A percentile compares a stretch with the other conserved stretches of the same genome.
Evolutionary conservation across 37 sponge, comb jelly and placozoan species (phyloP).

Genomic region (Agelas oroides): DNA sequence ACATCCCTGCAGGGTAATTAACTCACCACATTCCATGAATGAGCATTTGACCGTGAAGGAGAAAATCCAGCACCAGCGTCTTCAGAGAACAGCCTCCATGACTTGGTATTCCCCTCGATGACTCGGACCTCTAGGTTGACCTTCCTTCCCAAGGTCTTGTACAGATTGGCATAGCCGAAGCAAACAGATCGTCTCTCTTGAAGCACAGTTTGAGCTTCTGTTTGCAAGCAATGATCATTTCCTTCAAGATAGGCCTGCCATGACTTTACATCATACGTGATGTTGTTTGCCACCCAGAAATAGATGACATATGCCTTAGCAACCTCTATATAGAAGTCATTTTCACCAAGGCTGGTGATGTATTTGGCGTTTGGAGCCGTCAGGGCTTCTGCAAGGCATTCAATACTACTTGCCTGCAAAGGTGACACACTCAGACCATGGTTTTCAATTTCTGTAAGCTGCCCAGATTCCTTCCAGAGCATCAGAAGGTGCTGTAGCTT

Average conservation of each 20-base stretch:
- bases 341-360: too few species aligned
- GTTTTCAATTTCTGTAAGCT: not conserved
- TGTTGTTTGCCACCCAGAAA: constrained; percentile 32
- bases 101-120: constrained; percentile 5
- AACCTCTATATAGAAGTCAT: not conserved
- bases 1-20: too few species aligned
- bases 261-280: constrained; percentile 9
- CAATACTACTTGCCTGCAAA: not conserved
- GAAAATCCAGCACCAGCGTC: not conserved
- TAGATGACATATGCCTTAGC: constrained; percentile 26
- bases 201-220: not conserved
- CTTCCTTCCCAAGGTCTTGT: not conserved
- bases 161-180: constrained; percentile 30
- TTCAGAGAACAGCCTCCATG: not conserved
- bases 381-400: not conserved
- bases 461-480: not conserved
- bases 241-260: not conserved
- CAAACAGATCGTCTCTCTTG: not conserved
- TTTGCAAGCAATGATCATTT: not conserved
- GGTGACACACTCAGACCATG: not conserved
- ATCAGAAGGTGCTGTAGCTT: not conserved
- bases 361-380: not conserved
- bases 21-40: constrained; percentile 51
- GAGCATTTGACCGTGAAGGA: not conserved
- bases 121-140: not conserved